Evolutionary conservation across 2,113 vertebrate genomes (phyloP).

Genomic region (Isichthys henryi): DNA sequence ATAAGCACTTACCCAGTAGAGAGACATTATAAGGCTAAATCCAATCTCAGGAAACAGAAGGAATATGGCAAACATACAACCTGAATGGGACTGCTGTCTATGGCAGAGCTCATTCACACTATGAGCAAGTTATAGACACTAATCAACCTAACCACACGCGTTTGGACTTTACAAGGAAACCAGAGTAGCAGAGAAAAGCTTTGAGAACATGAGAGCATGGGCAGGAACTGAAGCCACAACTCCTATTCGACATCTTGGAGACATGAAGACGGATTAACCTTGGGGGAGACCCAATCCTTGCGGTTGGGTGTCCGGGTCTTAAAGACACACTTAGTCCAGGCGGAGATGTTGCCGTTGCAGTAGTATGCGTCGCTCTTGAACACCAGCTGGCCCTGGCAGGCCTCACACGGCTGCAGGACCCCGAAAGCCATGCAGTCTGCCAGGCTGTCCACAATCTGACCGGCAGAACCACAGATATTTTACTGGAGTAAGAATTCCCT

Average conservation of each 20-base stretch:
- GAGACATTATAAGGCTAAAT: not conserved
- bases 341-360: constrained; percentile 85
- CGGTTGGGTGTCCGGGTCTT: constrained; percentile 75
- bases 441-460: constrained; percentile 81
- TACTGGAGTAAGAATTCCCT: not conserved
- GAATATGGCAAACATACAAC: not conserved
- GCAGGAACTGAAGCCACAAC: not conserved
- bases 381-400: constrained; percentile 84
- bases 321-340: constrained; percentile 93
- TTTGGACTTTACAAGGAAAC: not conserved
- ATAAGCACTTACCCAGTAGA: not conserved
- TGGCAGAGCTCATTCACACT: not conserved
- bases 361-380: constrained; percentile 86
- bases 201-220: not conserved
- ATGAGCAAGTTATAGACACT: not conserved
- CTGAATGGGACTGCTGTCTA: not conserved
- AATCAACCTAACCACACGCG: not conserved
- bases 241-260: not conserved
- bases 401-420: constrained; percentile 73
- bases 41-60: not conserved
- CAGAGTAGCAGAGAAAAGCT: not conserved
- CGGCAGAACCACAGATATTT: not conserved
- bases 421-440: constrained; percentile 88
- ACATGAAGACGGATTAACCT: constrained; percentile 57
- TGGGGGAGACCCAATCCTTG: constrained; percentile 83